Conservation (phyloP, 1,140 invertebrate species). For the Hirudo medicinalis region DNA sequence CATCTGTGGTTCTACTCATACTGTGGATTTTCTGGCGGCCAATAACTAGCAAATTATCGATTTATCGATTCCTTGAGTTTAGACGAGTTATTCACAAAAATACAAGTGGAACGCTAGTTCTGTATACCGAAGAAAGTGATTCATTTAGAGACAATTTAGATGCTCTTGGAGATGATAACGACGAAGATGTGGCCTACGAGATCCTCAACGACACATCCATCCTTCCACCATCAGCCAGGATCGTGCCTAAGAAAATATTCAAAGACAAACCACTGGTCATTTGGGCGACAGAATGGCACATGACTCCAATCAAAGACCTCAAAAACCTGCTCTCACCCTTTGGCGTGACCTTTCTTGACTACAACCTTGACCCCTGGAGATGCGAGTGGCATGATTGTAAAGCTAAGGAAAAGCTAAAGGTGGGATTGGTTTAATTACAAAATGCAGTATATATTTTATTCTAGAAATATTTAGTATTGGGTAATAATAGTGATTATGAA, state of each 20-base stretch:
- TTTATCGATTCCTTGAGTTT: no score
- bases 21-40: no score
- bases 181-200: not conserved
- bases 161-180: not conserved
- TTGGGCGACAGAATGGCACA: conserved; percentile 13
- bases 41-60: no score
- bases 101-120: no score
- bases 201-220: conserved; percentile 4
- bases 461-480: no score
- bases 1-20: no score
- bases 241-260: conserved; percentile 5
- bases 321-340: conserved; percentile 11
- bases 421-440: not conserved
- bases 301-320: conserved; percentile 12
- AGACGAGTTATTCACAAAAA: no score
- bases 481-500: no score
- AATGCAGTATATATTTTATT: no score
- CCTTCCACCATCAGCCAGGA: conserved; percentile 2
- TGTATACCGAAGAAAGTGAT: not conserved
- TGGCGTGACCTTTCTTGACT: not conserved
- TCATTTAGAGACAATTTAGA: not conserved
- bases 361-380: conserved; percentile 7
- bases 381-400: conserved; percentile 1
- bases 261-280: conserved; percentile 13
- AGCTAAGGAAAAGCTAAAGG: conserved; percentile 6